Evolutionary conservation across 2,888 invertebrate genomes (phyloP), one percentile per base, ranked within the genome.

Genomic region (Metalampra italica): DNA sequence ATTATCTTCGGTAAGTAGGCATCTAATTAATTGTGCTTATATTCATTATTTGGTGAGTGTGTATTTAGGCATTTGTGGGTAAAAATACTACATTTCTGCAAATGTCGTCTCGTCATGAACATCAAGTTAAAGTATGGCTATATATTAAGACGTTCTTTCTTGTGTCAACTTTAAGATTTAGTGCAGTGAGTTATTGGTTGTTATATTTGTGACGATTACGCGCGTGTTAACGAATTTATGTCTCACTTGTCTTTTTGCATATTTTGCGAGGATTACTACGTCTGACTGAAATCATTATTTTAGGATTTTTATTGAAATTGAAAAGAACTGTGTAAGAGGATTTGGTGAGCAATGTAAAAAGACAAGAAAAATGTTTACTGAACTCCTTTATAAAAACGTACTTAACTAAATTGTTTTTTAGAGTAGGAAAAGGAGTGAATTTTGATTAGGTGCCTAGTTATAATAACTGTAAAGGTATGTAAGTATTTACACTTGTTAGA

Each of bases 151-250:
- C 72, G 80, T 81, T 87, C 87, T 87, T 86, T 87, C 84, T 81
- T 78, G 79, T 81, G 86, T 89, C 89, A 88, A 88, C 87, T 89
- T 88, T 85, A 77, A 84, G 87, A 89, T 87, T 83, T 87, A 89
- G 75, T 67, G 75, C 69, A 56, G 78, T 87, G 79, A 88, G 71
- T 85, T 85, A 84, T 83, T 75, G 62, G 77, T 75, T 70, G 76
- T 75, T 43, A 75, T 81, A 81, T 80, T 79, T 71, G 69, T 78
- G 85, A 86, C 78, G 85, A 87, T 82, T 83, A 82, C 82, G 79
- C 66, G 75, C 71, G 81, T 75, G 87, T 79, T 79, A 86, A 89
- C 84, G 79, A 86, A 88, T 89, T 88, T 86, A 88, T 86, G 75
- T 70, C 65, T 65, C 71, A 63, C 72, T 76, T 78, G 84, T 78